Base-by-base conservation (phyloP, 2,888 invertebrate genomes). In the Biston betularia region DNA sequence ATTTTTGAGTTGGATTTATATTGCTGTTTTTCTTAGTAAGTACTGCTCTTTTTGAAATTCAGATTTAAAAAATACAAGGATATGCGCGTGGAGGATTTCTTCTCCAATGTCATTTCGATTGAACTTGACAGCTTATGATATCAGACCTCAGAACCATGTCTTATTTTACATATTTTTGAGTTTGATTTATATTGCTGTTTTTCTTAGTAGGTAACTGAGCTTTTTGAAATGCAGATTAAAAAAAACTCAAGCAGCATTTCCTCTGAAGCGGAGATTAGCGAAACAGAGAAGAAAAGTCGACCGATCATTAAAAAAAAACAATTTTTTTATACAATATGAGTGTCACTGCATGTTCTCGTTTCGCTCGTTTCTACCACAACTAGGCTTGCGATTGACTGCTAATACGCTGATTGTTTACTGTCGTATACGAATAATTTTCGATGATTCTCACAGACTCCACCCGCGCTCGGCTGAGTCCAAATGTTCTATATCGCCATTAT, bases 391-490 rank as follows among this genome's bases (percentile, higher is more conserved):
- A 15, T 46, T 33, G 1, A 34, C 49, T 33, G 46, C 15, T 7
- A 46, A 4, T 10, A 24, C 24, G 24, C 24, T 48, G 48, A 33
- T 33, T 5, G 11, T 12, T 11, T 33, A 34, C 8, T 12, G n/a
- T 8, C 11, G 3, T 35, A 33, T n/a, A 34, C 50, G 7, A 3
- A 49, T 8, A 46, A 10, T 24, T 5, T 34, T 50, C 7, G 24
- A 24, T 24, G 1, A 24, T 24, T 24, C 24, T 24, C 24, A 24
- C 10, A 93, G 98, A 63, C 91, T 98, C 52, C 98, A 98, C 88
- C 98, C 98, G 0, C 96, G 98, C 24, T 97, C 97, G 55, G 98
- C 98, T 0, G 98, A 98, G 81, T 96, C 95, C 12, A 98, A 98
- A 80, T 96, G 96, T 79, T 96, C 96, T 0, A 98, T 98, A 76